Evolutionary conservation across 1,140 invertebrate species (phyloP).

Genomic region (Hyles euphorbiae): DNA sequence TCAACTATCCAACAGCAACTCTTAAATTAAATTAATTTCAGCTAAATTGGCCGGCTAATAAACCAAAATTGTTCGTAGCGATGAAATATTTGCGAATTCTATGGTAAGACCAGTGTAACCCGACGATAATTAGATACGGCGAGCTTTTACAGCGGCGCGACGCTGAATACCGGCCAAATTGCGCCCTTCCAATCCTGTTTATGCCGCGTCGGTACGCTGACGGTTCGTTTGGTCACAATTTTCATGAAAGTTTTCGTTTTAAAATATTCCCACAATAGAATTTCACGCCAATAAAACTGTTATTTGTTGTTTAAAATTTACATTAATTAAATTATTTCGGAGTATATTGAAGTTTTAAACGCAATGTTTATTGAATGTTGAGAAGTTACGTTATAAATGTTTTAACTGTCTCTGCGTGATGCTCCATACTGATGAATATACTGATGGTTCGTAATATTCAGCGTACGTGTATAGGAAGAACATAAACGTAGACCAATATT

Average conservation of each 20-base stretch:
- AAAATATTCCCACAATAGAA: conserved; percentile 8
- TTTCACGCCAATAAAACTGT: conserved; percentile 1
- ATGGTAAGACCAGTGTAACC: conserved; percentile 49
- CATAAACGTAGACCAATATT: too few relatives aligned
- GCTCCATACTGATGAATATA: too few relatives aligned
- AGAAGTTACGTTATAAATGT: too few relatives aligned
- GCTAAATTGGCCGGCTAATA: conserved; percentile 6
- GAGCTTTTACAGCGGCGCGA: conserved; percentile 65
- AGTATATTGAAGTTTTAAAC: too few relatives aligned
- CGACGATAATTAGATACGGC: conserved; percentile 72
- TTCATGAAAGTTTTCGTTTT: conserved; percentile 32
- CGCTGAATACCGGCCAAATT: conserved; percentile 68
- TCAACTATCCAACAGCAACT: too few relatives aligned
- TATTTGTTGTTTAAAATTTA: too few relatives aligned
- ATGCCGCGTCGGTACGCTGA: conserved; percentile 44
- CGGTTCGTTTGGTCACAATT: conserved; percentile 41
- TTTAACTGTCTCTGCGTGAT: too few relatives aligned
- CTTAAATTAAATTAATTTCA: not conserved
- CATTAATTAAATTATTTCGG: too few relatives aligned
- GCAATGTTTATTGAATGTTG: too few relatives aligned
- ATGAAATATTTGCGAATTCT: conserved; percentile 27
- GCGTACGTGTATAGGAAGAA: too few relatives aligned
- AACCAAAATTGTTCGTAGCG: conserved; percentile 15
- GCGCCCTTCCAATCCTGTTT: conserved; percentile 69
- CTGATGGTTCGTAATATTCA: too few relatives aligned